Evolutionary conservation across 2,797 vertebrate species (phyloP), one percentile per base, ranked within the genome.

Genomic region (Etheostoma perlongum): DNA sequence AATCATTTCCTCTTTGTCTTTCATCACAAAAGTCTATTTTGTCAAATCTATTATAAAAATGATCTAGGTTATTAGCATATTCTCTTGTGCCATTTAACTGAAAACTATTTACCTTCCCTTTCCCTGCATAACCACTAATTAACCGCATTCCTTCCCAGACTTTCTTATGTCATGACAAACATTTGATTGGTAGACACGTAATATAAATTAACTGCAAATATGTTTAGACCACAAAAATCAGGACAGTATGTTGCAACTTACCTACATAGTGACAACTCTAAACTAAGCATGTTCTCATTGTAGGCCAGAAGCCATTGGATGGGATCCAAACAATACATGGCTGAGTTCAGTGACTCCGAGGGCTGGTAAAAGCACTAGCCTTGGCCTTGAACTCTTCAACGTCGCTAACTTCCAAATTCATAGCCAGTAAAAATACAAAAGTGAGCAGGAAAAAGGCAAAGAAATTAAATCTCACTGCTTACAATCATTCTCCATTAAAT

Each of bases 371-470:
- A 18, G 25, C 30, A 46, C 19, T 3, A 2, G 36, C 15, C n/a
- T 19, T 48, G 63, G 62, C 75, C 84, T 80, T 85, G 48, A 83
- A 63, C 86, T 67, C 47, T n/a, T 64, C 15, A 64, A 52, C 21
- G 60, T 58, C 63, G 11, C 62, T 23, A 80, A 76, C 53, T 6
- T 42, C 21, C 2, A 71, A 46, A 68, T 60, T 62, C 57, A 72
- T 10, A 23, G 54, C 4, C 46, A 60, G 60, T 59, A 58, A 82
- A 62, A 61, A 33, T 12, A 65, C 33, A 4, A 13, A 65, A 15
- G 3, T 0, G 1, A 52, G 14, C 30, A 67, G n/a, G 7, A 30
- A 15, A 59, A 54, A 49, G 1, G n/a, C 4, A 9, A 15, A 10
- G 0, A 11, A 27, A 25, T 14, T 4, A 2, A 19, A 66, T 3